Base-by-base conservation (phyloP, 2,888 invertebrate genomes). In the Loripinus fragilis region DNA sequence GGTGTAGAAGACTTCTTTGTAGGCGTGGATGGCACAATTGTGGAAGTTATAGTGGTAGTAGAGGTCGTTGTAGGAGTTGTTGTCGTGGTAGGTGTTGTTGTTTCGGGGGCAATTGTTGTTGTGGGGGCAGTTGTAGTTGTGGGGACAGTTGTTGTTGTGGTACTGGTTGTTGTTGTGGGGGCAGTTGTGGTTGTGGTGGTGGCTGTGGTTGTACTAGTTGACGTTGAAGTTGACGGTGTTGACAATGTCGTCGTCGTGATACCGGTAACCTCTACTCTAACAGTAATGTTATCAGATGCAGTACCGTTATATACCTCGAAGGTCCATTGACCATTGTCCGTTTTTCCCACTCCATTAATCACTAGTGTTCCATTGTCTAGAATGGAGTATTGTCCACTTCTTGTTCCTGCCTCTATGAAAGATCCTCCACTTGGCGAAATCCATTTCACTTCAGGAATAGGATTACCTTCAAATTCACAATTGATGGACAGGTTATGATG, bases 381-480 rank as follows among this genome's bases (percentile, higher is more conserved):
- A 23, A 82, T 48, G 25, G 73, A 28, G 41, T 81, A 78, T 30
- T 79, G 70, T 30, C 84, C 71, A 1, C 52, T 38, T 5, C 38
- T 55, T 20, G 79, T 76, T 48, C 76, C 74, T 38, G 69, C 52
- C 0, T 80, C 84, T 25, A 78, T 69, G 23, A 81, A 76, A 45
- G 42, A 71, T 35, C 65, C 67, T 30, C 80, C 82, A 30, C 81
- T 85, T 3, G 86, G 85, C 8, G 73, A 68, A 5, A 68, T 68
- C 86, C 86, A 88, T 33, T 85, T 81, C 10, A 87, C 68, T 20
- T 81, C 78, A 1, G 88, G 88, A 20, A 78, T 71, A 5, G 88
- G 88, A 50, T 86, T 86, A 0, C 88, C 88, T 3, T 80, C 76
- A 38, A 81, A 81, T 23, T 64, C 41, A 70, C 88, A 88, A 10